Base-by-base conservation (phyloP, 2,797 vertebrate genomes). In the Catharus ustulatus region DNA sequence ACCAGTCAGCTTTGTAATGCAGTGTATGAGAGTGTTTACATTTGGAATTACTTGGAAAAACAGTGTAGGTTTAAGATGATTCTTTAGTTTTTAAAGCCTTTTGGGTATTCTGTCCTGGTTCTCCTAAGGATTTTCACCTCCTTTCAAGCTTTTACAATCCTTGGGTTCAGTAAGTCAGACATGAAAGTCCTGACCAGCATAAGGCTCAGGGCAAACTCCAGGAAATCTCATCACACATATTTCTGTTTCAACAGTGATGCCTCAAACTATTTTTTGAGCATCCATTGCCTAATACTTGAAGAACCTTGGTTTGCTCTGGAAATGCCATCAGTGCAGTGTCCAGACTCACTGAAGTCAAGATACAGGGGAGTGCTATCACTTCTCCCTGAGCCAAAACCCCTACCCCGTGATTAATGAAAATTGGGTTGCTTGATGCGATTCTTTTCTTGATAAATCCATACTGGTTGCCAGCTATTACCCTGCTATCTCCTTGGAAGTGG, bases 401-500 rank as follows among this genome's bases (percentile, higher is more conserved):
- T 17, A 42, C 18, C 24, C 63, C 15, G 40, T 40, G 69, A 84
- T 7, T 59, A 81, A 86, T 24, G 45, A 89, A 89, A 94, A 80
- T 5, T 34, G n/a, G 30, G 73, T 75, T 88, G 46, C 85, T 81
- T 40, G 58, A 78, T 1, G 1, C 20, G 51, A 93, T 91, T 86
- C 3, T 91, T 45, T 54, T 72, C 79, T n/a, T 58, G 46, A 94
- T 61, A 86, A 95, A 78, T 78, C 87, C 51, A 26, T 14, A 79
- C 79, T 62, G 81, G 24, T 80, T 92, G 87, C 68, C 43, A 67
- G 89, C 64, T 89, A 38, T 57, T 87, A n/a, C 75, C 54, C 75
- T 83, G 78, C 76, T 83, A 85, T 90, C 79, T 93, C 89, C 62
- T 68, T 74, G 66, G 73, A 96, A 93, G 76, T 34, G 66, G 49